Conservation (phyloP, 92 coral and sea anemone species). For the Porites rus region DNA sequence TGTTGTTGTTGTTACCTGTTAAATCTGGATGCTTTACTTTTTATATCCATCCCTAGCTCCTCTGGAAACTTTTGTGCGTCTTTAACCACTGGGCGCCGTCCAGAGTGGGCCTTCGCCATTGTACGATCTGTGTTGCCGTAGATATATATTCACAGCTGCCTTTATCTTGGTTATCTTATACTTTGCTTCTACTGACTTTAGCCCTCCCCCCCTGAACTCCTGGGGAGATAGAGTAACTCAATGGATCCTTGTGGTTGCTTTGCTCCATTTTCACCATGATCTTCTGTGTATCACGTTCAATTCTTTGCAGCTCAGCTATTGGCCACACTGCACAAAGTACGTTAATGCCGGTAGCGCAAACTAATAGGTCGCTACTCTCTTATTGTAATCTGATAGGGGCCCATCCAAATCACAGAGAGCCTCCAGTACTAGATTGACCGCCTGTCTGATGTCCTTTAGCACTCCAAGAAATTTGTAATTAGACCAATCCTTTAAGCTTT, state of each 20-base stretch:
- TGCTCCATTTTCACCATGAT: conserved; percentile 39
- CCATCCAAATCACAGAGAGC: no score
- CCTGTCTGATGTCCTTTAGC: no score
- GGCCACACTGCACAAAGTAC: neutral
- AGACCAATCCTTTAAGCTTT: no score
- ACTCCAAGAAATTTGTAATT: no score
- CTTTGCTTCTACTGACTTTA: conserved; percentile 12
- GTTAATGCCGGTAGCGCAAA: neutral
- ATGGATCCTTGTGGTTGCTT: neutral
- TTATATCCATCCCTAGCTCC: no score
- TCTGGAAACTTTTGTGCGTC: no score
- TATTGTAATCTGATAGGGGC: no score
- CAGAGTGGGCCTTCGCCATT: no score
- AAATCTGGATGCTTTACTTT: no score
- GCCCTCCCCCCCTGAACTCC: conserved; percentile 15
- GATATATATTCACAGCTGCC: conserved; percentile 12
- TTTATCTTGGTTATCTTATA: conserved; percentile 23
- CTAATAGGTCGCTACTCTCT: neutral
- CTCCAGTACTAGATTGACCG: no score
- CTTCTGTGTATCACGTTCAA: conserved; percentile 39
- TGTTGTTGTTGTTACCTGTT: no score
- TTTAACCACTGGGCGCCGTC: no score
- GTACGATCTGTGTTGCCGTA: neutral
- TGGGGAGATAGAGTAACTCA: conserved; percentile 9
- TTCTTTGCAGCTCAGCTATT: conserved; percentile 37